Base-by-base conservation (phyloP, 2,797 vertebrate species). In the Siniperca obscura region DNA sequence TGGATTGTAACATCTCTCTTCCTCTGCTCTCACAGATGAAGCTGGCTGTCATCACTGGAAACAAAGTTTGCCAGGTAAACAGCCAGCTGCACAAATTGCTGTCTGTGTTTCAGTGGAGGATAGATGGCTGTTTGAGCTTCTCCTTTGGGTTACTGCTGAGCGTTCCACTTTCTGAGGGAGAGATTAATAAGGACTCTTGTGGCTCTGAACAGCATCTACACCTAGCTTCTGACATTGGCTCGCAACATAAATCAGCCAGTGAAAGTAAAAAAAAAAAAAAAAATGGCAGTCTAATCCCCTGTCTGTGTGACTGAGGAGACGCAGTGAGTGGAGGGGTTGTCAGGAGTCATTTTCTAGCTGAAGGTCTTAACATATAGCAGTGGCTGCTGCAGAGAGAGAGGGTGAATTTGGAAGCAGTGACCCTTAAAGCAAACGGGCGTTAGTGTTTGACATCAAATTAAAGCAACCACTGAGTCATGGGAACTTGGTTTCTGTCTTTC, bases 71-170 rank as follows among this genome's bases (percentile, higher is more conserved):
- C 64, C 34, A n/a, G 80, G 71, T 88, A 85, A 87, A 89, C 83
- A 86, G 85, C 82, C 80, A 81, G 86, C 80, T 85, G 75, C 76
- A 73, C 86, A 93, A 93, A 94, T 91, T 90, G 86, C 84, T 82
- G 87, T 91, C 86, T 91, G 86, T 83, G 89, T 89, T 91, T 79
- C 27, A 65, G 90, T 60, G 81, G 86, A 84, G 84, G 89, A 94
- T 91, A 76, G 90, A 94, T 94, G 89, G 87, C 77, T 92, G 90
- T 91, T 91, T 91, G 91, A 93, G 85, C 74, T 86, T 89, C 89
- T 90, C 91, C 86, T 91, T 84, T 75, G 78, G 85, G 89, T 92
- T 89, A 83, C 87, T 93, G 93, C 94, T 90, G 92, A 94, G 90
- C 71, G 74, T 59, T 93, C 86, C 86, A 92, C 90, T 94, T 93